These are phyloP conservation scores for Eublepharis macularius DNA, from an alignment of 2,113 vertebrate species.

Conservation along the genomic window DNA sequence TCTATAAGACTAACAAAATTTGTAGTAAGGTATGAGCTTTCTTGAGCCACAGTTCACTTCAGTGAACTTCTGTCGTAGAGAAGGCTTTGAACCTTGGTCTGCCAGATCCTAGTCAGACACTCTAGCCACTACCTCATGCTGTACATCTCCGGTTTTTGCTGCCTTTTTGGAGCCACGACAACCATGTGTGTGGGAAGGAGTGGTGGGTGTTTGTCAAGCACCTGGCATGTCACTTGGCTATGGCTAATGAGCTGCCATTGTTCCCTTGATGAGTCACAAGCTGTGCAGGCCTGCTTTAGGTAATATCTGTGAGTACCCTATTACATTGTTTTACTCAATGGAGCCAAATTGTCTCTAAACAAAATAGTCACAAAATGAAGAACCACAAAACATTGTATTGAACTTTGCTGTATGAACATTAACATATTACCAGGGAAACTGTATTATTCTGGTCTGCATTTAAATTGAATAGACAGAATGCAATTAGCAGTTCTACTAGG, in stretches of 20 bases:
- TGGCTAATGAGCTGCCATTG: background rate
- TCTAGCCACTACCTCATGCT: no score
- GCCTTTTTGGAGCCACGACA: background rate
- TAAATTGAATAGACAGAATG: conserved; percentile 18
- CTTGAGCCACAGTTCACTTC: no score
- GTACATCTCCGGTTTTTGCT: background rate
- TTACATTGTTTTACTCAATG: background rate
- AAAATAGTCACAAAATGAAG: background rate
- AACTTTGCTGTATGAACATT: background rate
- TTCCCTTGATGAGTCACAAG: background rate
- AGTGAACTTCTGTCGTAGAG: no score
- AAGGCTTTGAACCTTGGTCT: no score
- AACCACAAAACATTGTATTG: background rate
- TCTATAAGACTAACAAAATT: no score
- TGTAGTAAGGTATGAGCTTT: no score
- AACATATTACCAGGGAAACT: conserved; percentile 12
- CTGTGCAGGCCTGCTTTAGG: background rate
- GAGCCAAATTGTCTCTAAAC: background rate
- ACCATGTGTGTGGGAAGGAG: background rate
- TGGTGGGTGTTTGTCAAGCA: background rate
- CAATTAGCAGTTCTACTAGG: conserved; percentile 14
- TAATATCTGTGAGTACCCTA: background rate
- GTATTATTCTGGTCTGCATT: background rate
- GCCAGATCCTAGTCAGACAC: no score
- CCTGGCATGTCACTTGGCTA: background rate